Conservation (phyloP, 30 jellyfish, hydroid and myxozoan species). For the Chironex yamaguchii region DNA sequence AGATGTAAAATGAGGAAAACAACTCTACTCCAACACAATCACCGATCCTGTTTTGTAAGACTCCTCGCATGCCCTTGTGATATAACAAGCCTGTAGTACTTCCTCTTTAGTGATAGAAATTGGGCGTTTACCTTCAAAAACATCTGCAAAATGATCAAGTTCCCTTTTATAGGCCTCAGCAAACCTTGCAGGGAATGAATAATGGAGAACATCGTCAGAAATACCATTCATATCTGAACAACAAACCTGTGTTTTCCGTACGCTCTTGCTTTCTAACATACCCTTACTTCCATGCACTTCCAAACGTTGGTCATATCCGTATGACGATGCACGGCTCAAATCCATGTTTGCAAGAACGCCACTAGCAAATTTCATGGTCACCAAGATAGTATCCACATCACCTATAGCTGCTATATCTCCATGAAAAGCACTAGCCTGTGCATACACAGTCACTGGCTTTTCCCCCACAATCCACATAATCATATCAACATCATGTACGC, state of each 20-base stretch:
- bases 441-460: conserved; percentile 70
- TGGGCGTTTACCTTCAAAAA: conserved; percentile 60
- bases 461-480: conserved; percentile 87
- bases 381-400: conserved; percentile 92
- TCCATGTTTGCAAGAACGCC: conserved; percentile 87
- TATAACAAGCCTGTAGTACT: conserved; percentile 68
- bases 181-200: conserved; percentile 85
- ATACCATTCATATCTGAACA: conserved; percentile 71
- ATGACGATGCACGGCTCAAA: conserved; percentile 86
- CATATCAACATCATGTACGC: conserved; percentile 92
- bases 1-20: too few species aligned
- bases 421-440: conserved; percentile 89
- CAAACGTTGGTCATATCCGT: conserved; percentile 96
- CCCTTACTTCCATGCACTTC: conserved; percentile 95
- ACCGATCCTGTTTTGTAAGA: conserved; percentile 87
- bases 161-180: conserved; percentile 78
- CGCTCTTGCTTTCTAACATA: conserved; percentile 86
- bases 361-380: conserved; percentile 87
- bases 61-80: conserved; percentile 94
- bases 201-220: conserved; percentile 45
- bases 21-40: conserved; percentile 38
- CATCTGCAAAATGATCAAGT: conserved; percentile 85
- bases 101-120: conserved; percentile 48
- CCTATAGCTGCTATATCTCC: conserved; percentile 63
- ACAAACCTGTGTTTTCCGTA: conserved; percentile 49